phyloP scores from a whole-genome alignment of 2,113 vertebrate genomes.

The Oostethus manadensis region DNA sequence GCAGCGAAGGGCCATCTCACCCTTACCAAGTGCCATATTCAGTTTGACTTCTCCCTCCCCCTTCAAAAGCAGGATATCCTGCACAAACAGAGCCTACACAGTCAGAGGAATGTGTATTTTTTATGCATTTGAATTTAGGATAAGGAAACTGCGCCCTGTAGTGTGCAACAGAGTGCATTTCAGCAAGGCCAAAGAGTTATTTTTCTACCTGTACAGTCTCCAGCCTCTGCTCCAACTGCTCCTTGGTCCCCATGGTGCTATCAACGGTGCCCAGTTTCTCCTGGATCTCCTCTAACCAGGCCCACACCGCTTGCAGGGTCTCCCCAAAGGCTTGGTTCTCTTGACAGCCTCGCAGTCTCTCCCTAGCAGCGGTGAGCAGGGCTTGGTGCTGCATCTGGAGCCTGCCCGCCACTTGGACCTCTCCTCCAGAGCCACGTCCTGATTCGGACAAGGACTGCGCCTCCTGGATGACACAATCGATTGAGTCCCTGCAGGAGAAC shows the following conservation, averaged over 20 bases:
- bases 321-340: constrained; percentile 88
- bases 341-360: constrained; percentile 79
- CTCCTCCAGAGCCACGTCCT: constrained; percentile 75
- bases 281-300: constrained; percentile 83
- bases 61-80: constrained; percentile 96
- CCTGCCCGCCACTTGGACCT: constrained; percentile 74
- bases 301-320: constrained; percentile 81
- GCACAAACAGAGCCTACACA: constrained; percentile 31
- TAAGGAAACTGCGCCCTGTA: constrained; percentile 46
- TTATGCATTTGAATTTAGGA: not conserved
- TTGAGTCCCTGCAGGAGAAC: constrained; percentile 74
- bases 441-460: constrained; percentile 81
- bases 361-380: constrained; percentile 78
- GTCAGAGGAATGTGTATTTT: constrained; percentile 9
- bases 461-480: constrained; percentile 82
- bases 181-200: not conserved
- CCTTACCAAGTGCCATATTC: constrained; percentile 94
- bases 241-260: constrained; percentile 83
- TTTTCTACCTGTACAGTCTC: constrained; percentile 81
- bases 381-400: constrained; percentile 81
- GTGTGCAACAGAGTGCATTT: constrained; percentile 29
- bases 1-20: constrained; percentile 81
- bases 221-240: constrained; percentile 77
- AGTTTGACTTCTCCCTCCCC: constrained; percentile 94
- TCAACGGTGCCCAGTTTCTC: constrained; percentile 77